Conservation (phyloP, 2,113 vertebrate species). For the Centropus bengalensis region DNA sequence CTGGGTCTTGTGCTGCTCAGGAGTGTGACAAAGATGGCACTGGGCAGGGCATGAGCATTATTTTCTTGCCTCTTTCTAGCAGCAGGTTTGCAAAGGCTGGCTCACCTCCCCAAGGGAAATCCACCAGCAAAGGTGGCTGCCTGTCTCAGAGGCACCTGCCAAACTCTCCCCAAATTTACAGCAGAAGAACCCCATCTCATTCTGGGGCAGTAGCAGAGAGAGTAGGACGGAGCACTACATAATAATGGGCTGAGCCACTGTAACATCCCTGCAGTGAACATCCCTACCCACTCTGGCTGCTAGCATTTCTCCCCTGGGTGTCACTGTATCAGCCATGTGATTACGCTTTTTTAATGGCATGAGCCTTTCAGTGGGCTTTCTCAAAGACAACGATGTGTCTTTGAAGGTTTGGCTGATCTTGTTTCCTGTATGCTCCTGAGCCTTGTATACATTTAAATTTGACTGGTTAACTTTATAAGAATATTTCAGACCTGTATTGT, state of each 20-base stretch:
- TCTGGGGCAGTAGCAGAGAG: not conserved
- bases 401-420: slow-evolving; percentile 20
- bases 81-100: not conserved
- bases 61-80: not conserved
- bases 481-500: slow-evolving; percentile 73
- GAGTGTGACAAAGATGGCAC: not conserved
- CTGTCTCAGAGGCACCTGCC: not conserved
- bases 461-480: slow-evolving; percentile 75
- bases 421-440: slow-evolving; percentile 49
- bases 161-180: not conserved
- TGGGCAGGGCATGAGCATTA: not conserved
- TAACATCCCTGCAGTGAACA: not conserved
- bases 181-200: not conserved
- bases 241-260: not conserved
- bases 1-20: not conserved
- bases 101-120: not conserved
- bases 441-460: slow-evolving; percentile 64
- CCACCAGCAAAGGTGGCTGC: not conserved
- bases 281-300: not conserved
- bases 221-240: not conserved
- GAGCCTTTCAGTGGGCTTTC: slow-evolving; percentile 30
- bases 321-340: slow-evolving; percentile 27
- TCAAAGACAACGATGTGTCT: slow-evolving; percentile 48
- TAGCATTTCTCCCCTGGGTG: not conserved
- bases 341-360: slow-evolving; percentile 41